phyloP scores from a whole-genome alignment of 1,140 invertebrate genomes.

The Diabrotica virgifera region DNA sequence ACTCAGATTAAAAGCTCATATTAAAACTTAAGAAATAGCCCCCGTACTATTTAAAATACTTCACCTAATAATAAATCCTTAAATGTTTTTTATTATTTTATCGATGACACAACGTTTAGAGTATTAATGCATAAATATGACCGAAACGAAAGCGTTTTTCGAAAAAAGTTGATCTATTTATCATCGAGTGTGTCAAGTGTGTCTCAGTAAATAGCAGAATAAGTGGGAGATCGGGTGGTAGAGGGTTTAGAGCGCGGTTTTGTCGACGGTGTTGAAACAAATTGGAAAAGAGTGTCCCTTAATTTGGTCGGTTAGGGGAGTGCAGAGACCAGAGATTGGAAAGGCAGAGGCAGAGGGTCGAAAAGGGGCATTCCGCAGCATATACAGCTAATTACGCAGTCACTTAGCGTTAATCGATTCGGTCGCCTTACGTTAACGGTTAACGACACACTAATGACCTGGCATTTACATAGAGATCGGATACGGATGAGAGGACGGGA shows the following conservation, averaged over 20 bases:
- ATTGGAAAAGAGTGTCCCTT: constrained; percentile 28
- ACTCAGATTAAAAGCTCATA: no score
- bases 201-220: background rate
- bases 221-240: background rate
- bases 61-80: no score
- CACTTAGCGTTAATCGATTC: constrained; percentile 51
- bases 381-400: constrained; percentile 51
- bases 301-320: constrained; percentile 28
- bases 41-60: no score
- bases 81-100: no score
- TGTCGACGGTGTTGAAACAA: constrained; percentile 24
- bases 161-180: background rate
- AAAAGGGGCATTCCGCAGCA: constrained; percentile 27
- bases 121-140: no score
- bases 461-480: constrained; percentile 45
- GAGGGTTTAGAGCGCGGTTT: constrained; percentile 14
- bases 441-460: constrained; percentile 51
- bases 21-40: no score
- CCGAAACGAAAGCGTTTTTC: no score
- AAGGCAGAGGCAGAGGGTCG: constrained; percentile 13
- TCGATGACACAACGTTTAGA: no score
- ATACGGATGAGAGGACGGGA: constrained; percentile 7
- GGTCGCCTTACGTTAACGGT: constrained; percentile 49
- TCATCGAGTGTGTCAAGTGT: background rate
- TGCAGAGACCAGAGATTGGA: constrained; percentile 19